phyloP scores from a whole-genome alignment of 1,140 invertebrate species.

The Philaenus spumarius region DNA sequence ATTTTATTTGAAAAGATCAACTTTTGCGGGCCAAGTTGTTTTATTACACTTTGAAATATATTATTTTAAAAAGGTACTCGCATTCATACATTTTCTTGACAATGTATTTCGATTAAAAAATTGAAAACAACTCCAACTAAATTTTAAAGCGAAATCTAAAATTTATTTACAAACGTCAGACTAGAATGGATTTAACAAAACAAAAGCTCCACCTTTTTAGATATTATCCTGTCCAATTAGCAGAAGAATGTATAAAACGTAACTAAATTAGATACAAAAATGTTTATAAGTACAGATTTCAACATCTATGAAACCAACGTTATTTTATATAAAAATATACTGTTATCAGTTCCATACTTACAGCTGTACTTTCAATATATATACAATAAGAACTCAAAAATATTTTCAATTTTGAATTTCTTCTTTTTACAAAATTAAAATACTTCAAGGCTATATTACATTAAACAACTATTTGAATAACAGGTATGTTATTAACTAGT shows the following conservation, averaged over 20 bases:
- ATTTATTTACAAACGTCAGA: not conserved
- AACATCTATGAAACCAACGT: not conserved
- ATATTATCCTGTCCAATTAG: not conserved
- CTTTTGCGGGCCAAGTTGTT: too few species aligned
- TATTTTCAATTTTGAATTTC: slow-evolving; percentile 7
- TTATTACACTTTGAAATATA: too few species aligned
- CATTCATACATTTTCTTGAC: slow-evolving; percentile 7
- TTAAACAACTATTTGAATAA: slow-evolving; percentile 5
- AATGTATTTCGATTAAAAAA: not conserved
- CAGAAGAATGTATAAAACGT: slow-evolving; percentile 11
- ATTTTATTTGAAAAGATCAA: too few species aligned
- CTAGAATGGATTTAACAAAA: slow-evolving; percentile 14
- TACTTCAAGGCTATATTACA: not conserved
- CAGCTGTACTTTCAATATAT: not conserved
- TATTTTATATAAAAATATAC: slow-evolving; percentile 15
- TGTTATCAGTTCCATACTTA: not conserved
- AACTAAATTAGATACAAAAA: slow-evolving; percentile 13
- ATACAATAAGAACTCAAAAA: not conserved
- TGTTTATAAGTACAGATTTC: slow-evolving; percentile 11
- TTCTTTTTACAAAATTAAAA: not conserved
- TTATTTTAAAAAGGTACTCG: slow-evolving; percentile 9
- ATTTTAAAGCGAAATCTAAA: slow-evolving; percentile 6
- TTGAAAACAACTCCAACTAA: not conserved
- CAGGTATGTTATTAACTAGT: slow-evolving; percentile 1
- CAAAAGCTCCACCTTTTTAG: not conserved